Evolutionary conservation across 2,113 vertebrate genomes (phyloP), one percentile per base, ranked within the genome.

Genomic region (Myanophis thanlyinensis): DNA sequence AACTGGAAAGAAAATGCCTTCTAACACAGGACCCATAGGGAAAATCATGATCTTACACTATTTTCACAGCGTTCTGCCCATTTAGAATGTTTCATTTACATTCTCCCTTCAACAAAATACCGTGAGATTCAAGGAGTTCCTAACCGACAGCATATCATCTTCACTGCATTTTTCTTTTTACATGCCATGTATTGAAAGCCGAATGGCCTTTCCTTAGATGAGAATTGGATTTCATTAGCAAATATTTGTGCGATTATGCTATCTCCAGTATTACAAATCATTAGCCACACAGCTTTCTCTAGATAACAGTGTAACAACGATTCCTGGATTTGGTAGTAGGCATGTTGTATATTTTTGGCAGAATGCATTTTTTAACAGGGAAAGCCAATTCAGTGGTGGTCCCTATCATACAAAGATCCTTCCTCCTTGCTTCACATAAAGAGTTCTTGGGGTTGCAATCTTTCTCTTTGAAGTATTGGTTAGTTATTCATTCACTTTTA

Each of bases 1-100:
- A 15, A 35, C 92, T 92, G 93, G 93, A 94, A 94, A 96, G 89
- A 95, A 93, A 56, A 87, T 96, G 94, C 93, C 92, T 96, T 88
- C 88, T 85, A 93, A 85, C 87, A 56, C 94, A 95, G 88, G 84
- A 89, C 93, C 56, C 20, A 13, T 47, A 7, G 35, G 88, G 94
- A 92, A 94, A 95, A 95, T 52, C 91, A 95, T 94, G 73, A 89
- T 18, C 20, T 25, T 87, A 15, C 88, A 92, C 44, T 20, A 87
- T 62, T 85, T 87, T 94, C 93, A 92, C 53, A 95, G 95, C 94
- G 96, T 92, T 90, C 93, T 94, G 96, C 94, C 87, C 35, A 94
- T 90, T 94, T 93, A 88, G 54, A 93, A 59, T 93, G 93, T 90
- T 93, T 85, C 90, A 92, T 95, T 85, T 91, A 90, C 51, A 52